phyloP scores from a whole-genome alignment of 2,113 vertebrate genomes.

The Ammospiza caudacuta region DNA sequence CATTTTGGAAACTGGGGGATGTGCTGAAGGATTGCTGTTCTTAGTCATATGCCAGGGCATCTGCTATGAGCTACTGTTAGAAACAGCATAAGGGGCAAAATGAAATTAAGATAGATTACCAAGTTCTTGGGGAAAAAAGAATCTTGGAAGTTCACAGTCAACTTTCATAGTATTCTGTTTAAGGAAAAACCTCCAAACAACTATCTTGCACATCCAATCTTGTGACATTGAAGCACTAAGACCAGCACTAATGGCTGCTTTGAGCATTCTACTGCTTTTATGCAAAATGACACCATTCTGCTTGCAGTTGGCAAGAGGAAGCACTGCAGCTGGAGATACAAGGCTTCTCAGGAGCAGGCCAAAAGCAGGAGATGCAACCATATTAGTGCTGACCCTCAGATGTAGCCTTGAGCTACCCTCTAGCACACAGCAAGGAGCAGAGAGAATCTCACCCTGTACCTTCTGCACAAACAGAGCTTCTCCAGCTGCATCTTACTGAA shows the following conservation, averaged over 20 bases:
- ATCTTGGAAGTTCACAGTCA: background rate
- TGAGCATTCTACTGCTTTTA: background rate
- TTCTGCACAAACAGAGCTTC: background rate
- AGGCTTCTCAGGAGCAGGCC: background rate
- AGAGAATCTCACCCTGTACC: background rate
- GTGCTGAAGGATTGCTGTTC: background rate
- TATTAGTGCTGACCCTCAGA: background rate
- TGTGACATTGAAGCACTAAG: background rate
- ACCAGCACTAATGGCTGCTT: background rate
- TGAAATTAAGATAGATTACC: background rate
- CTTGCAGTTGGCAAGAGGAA: background rate
- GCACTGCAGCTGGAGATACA: background rate
- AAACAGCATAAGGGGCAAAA: background rate
- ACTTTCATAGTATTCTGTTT: background rate
- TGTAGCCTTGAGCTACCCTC: background rate
- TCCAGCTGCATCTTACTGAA: background rate
- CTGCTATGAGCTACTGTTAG: background rate
- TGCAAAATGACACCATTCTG: background rate
- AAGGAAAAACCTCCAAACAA: background rate
- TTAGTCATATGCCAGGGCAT: background rate
- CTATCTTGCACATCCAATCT: background rate
- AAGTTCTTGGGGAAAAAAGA: background rate
- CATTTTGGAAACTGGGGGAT: background rate
- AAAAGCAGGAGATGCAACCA: background rate
- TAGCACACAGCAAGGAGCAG: background rate